A percentile compares a stretch with the other conserved stretches of the same genome.
Evolutionary conservation across 2,797 vertebrate species (phyloP).

Genomic region (Sebastes jordani): DNA sequence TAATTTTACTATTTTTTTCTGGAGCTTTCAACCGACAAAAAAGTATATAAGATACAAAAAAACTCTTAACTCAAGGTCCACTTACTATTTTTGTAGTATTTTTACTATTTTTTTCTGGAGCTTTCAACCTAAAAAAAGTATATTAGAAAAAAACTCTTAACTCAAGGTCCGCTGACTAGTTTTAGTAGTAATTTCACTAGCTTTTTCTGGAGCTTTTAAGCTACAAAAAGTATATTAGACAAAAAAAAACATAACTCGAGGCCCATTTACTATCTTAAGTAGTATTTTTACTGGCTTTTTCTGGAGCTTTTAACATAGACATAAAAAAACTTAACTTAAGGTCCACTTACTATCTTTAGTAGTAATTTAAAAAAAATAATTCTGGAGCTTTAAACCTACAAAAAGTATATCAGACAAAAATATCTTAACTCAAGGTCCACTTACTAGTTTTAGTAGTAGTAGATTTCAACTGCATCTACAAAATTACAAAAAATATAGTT

Average conservation of each 20-base stretch:
- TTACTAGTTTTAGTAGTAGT: neutral
- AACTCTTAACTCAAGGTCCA: neutral
- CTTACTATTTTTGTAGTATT: neutral
- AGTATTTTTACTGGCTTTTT: no score
- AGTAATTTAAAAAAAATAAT: neutral
- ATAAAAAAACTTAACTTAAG: neutral
- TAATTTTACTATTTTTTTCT: neutral
- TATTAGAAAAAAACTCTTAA: neutral
- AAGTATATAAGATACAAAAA: no score
- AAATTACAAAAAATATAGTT: neutral
- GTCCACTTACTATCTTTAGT: neutral
- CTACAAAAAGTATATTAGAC: neutral
- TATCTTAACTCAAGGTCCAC: neutral
- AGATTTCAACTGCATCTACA: neutral
- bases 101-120: neutral
- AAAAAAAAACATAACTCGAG: neutral
- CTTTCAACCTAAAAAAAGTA: neutral
- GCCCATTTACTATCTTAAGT: neutral
- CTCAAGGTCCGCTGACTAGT: neutral
- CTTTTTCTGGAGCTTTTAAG: neutral
- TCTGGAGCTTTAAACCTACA: neutral
- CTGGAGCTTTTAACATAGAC: no score
- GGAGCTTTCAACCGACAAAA: neutral
- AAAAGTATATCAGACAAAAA: neutral
- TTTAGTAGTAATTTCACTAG: neutral